Evolutionary conservation across 1,140 invertebrate species (phyloP), one percentile per base, ranked within the genome.

Genomic region (Brachionus sp.): DNA sequence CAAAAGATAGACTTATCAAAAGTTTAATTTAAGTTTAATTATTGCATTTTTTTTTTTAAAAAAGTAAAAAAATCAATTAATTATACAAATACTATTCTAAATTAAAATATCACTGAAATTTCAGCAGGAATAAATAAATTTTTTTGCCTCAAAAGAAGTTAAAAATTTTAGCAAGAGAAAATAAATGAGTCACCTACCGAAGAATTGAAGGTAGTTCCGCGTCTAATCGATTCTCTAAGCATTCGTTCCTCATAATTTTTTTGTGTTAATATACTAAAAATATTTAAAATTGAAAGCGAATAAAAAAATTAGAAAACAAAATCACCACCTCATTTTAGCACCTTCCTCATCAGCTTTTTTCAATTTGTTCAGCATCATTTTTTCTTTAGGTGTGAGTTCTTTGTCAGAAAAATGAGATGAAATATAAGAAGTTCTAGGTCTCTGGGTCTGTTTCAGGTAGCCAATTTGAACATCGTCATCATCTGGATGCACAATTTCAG

Each of bases 321-420:
- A 9, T 78, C 86, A 86, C 86, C 85, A 87, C 87, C 87, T 73
- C 39, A 86, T 84, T 35, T 85, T 84, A 12, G 86, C 87, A 35
- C 87, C 85, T 64, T 88, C 87, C 68, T 84, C 83, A 23, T 83
- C 62, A 62, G 82, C 82, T 35, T 75, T 53, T 73, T 16, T 53
- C 16, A 53, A 13, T 62, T 83, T 83, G 19, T 83, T 83, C 10
- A 70, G 9, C 29, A 70, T 39, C 64, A 83, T 68, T 37, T 62
- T 50, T 62, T 83, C 64, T 39, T 83, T 83, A 12, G 82, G 82
- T 7, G 82, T 83, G 13, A 83, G 62, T 10, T 83, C 42, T 25
- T 70, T 62, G 4, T 35, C 29, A 0, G 39, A 5, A 7, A 13
- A 53, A 53, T 53, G 13, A 3, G 62, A 33, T 9, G 33, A 19